These are phyloP conservation scores for Meloidogyne exigua DNA, from an alignment of 1,140 invertebrate species.

Conservation along the genomic window DNA sequence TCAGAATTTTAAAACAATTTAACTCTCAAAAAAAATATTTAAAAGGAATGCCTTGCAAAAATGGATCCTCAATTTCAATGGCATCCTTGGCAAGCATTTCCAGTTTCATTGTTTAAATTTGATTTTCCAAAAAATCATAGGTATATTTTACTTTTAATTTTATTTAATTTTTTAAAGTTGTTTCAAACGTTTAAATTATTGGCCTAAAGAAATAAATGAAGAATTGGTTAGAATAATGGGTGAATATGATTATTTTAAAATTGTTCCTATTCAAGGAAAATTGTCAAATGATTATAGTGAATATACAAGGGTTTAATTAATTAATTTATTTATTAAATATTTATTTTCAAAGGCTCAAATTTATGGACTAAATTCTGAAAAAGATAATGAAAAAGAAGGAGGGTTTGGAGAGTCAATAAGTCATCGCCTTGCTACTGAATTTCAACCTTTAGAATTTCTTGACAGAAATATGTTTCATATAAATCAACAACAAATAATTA, in stretches of 20 bases:
- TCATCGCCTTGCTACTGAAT: constrained; percentile 8
- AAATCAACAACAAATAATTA: not conserved
- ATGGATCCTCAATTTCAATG: constrained; percentile 30
- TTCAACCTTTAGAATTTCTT: not conserved
- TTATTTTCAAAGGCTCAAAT: constrained; percentile 21
- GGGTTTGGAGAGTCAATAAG: constrained; percentile 14
- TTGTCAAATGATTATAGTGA: constrained; percentile 29
- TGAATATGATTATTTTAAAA: constrained; percentile 19
- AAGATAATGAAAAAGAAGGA: not conserved
- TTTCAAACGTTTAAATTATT: not conserved
- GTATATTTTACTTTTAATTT: not conserved
- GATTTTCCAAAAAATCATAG: not conserved
- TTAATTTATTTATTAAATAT: constrained; percentile 2
- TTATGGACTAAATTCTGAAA: not conserved
- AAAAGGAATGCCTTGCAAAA: constrained; percentile 27
- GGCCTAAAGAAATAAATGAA: constrained; percentile 11
- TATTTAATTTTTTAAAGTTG: not conserved
- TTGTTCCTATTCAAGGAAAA: constrained; percentile 17
- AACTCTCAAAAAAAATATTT: not conserved
- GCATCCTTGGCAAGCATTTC: constrained; percentile 41
- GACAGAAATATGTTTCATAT: constrained; percentile 1
- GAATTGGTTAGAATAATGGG: constrained; percentile 23
- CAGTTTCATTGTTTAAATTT: constrained; percentile 34
- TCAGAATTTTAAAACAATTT: not conserved
- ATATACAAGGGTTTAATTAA: constrained; percentile 21